Conservation (phyloP, 2,797 vertebrate genomes). For the Trachurus trachurus region DNA sequence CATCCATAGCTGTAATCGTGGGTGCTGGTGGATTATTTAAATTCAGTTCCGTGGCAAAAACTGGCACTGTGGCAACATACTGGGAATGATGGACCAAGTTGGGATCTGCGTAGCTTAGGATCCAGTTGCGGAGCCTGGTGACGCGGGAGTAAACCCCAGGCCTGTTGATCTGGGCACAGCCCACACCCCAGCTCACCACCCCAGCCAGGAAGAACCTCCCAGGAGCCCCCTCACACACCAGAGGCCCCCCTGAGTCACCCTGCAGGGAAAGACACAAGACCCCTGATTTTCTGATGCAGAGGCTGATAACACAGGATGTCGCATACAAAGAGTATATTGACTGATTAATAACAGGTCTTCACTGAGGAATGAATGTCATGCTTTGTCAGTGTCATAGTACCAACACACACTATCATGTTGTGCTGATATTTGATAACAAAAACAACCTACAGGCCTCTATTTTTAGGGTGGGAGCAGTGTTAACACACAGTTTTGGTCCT, state of each 20-base stretch:
- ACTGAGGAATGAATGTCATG: not conserved
- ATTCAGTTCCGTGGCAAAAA: conserved; percentile 20
- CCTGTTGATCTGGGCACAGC: conserved; percentile 91
- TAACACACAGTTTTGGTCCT: conserved; percentile 3
- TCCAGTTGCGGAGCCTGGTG: conserved; percentile 91
- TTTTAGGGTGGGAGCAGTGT: conserved; percentile 24
- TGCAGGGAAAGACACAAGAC: conserved; percentile 69
- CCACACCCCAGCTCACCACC: conserved; percentile 95
- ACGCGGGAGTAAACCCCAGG: conserved; percentile 93
- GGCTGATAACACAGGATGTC: not conserved
- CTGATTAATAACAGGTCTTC: not conserved
- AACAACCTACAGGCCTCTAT: conserved; percentile 4
- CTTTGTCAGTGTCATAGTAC: conserved; percentile 4
- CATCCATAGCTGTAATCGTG: not conserved
- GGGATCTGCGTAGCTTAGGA: conserved; percentile 80
- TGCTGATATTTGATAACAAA: not conserved
- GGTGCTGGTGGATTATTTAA: conserved; percentile 17
- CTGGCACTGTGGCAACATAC: conserved; percentile 15
- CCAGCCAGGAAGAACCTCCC: conserved; percentile 95
- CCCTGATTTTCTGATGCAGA: not conserved
- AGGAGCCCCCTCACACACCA: conserved; percentile 92
- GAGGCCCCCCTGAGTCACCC: conserved; percentile 96
- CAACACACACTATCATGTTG: conserved; percentile 13
- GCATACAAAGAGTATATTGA: not conserved
- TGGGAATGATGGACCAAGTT: conserved; percentile 16